A percentile compares a stretch with the other conserved stretches of the same genome.
Evolutionary conservation across 2,797 vertebrate genomes (phyloP).

Genomic region (Glyptemys insculpta): DNA sequence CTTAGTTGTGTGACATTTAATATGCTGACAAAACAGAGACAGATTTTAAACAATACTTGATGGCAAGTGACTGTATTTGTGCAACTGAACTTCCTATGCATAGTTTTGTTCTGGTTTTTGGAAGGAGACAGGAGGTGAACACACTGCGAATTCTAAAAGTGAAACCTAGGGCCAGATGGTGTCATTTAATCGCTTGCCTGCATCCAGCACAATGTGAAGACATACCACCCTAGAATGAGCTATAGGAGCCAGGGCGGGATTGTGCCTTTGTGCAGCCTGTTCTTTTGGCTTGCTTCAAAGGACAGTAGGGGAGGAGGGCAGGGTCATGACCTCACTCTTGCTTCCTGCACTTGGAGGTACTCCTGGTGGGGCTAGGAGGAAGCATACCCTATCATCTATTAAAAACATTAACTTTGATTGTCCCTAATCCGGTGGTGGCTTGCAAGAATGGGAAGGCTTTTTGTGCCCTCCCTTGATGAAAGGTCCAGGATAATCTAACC

Average conservation of each 20-base stretch:
- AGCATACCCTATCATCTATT: not conserved
- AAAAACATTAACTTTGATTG: not conserved
- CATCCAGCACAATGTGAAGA: not conserved
- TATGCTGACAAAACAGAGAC: not conserved
- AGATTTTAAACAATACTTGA: not conserved
- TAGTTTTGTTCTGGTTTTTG: not conserved
- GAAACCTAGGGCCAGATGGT: not conserved
- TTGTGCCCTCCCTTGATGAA: not conserved
- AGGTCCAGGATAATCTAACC: rapidly evolving
- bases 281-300: not conserved
- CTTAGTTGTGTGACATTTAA: not conserved
- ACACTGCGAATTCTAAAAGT: not conserved
- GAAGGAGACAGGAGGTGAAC: not conserved
- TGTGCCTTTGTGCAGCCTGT: rapidly evolving
- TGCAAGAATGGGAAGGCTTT: not conserved
- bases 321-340: not conserved
- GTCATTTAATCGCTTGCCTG: not conserved
- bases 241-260: not conserved
- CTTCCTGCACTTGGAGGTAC: not conserved
- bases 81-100: not conserved
- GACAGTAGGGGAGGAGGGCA: not conserved
- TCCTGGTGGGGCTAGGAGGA: not conserved
- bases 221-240: not conserved
- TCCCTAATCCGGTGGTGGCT: not conserved
- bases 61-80: not conserved